Percentiles rank a stretch among this genome's conserved stretches.
Evolutionary conservation across 35 echinoderm and acorn worm genomes (phyloP).

Genomic region (Patiria miniata): DNA sequence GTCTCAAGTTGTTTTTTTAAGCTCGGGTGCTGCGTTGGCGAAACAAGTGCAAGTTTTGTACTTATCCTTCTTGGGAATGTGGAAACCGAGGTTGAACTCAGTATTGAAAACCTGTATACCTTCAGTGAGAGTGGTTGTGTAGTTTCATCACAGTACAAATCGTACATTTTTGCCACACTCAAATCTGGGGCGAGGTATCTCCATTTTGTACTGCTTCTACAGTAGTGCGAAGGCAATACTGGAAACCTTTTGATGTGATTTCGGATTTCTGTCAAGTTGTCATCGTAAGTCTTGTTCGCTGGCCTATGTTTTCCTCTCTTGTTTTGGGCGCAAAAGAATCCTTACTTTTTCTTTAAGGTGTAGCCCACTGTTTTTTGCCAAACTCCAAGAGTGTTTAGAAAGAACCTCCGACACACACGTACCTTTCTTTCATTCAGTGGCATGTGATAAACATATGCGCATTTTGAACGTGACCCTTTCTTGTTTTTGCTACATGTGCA

Average conservation of each 20-base stretch:
- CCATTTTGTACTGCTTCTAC: neutral
- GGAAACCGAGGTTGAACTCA: slow-evolving; percentile 46
- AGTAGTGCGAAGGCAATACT: slow-evolving; percentile 33
- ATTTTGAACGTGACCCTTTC: neutral
- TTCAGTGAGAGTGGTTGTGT: neutral
- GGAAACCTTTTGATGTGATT: slow-evolving; percentile 27
- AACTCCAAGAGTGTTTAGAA: neutral
- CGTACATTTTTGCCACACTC: slow-evolving; percentile 12
- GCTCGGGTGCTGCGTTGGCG: neutral
- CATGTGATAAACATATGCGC: neutral
- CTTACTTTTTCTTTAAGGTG: neutral
- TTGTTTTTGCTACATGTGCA: no score
- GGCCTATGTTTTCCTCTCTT: slow-evolving; percentile 7
- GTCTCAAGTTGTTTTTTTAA: slow-evolving; percentile 10
- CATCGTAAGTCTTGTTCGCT: neutral
- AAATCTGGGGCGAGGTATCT: slow-evolving; percentile 21
- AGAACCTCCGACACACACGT: neutral
- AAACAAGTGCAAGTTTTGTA: slow-evolving; percentile 25
- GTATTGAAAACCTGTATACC: slow-evolving; percentile 34
- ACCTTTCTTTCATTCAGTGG: neutral
- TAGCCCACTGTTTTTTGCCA: neutral
- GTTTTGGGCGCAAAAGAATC: neutral
- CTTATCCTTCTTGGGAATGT: slow-evolving; percentile 45
- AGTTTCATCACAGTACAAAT: slow-evolving; percentile 21
- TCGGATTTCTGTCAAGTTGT: neutral